These are phyloP conservation scores for Frieseomelitta varia DNA, from an alignment of 1,140 invertebrate species.

Conservation along the genomic window DNA sequence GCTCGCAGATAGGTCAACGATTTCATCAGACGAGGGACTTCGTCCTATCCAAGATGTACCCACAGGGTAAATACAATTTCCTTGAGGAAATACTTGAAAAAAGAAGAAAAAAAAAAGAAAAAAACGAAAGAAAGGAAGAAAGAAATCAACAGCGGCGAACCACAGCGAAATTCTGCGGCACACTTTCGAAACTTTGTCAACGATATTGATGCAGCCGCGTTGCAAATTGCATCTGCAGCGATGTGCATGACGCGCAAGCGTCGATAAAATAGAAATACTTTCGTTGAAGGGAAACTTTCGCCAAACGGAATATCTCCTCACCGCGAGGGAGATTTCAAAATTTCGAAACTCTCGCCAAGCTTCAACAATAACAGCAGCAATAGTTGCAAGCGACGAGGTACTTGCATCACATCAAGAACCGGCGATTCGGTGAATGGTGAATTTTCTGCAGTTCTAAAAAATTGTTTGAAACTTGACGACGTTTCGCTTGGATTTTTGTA, in stretches of 20 bases:
- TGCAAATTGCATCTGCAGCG: background rate
- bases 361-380: background rate
- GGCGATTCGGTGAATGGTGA: background rate
- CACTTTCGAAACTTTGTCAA: constrained; percentile 22
- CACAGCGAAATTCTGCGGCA: constrained; percentile 1
- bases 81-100: constrained; percentile 25
- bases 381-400: background rate
- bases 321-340: no score
- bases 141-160: background rate
- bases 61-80: constrained; percentile 30
- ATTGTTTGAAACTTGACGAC: no score
- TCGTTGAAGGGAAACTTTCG: background rate
- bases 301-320: background rate
- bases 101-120: background rate
- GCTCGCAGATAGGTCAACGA: background rate
- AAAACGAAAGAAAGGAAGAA: no score
- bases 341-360: background rate
- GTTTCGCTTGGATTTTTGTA: no score
- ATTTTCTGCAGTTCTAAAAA: background rate
- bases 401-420: background rate
- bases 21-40: background rate
- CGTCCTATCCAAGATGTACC: background rate
- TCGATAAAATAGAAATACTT: constrained; percentile 1
- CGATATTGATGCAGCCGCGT: constrained; percentile 22
- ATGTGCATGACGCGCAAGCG: background rate